Base-by-base conservation (phyloP, 2,113 vertebrate species). In the Dipodomys stephensi region DNA sequence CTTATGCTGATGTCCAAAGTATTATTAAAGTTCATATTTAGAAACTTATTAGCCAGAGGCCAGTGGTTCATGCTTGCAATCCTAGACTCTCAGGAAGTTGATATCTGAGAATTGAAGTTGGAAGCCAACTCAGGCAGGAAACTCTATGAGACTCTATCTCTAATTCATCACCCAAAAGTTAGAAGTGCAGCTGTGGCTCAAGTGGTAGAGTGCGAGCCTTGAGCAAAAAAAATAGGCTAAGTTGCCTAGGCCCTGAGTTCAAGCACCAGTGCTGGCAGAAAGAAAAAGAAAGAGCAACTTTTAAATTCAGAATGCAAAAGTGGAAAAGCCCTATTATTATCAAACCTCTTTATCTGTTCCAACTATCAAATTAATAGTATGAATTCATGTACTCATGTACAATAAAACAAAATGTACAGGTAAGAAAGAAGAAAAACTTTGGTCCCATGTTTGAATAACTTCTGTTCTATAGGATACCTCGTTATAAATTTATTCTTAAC, bases 21-120 rank as follows among this genome's bases (percentile, higher is more conserved):
- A 28, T 72, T 90, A 27, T 73, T 91, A 82, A 67, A 68, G 12
- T 13, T 77, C 92, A 91, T 86, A 79, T 96, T 83, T 89, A 77
- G 53, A 57, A 57, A 57, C 53, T 57, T 57, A 57, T 57, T 57
- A 57, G 53, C 53, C 53, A 57, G 53, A 57, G 16, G 15, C 16
- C 53, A 57, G 53, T 18, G 53, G 53, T 18, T 57, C 53, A 57
- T 57, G 53, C 15, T 57, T 57, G 15, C 15, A 57, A 57, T 57
- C 53, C 53, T 57, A 57, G 53, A 57, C 15, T 49, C 49, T 49
- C 49, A 49, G 49, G 49, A 49, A 12, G 49, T 49, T 49, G 49
- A 49, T 49, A 49, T 49, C 49, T 49, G 49, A 49, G 49, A 49
- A 11, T 12, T 49, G 49, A 49, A 12, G 49, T 9, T 49, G 49